phyloP scores from a whole-genome alignment of 2,797 vertebrate species.

The Thaleichthys pacificus region DNA sequence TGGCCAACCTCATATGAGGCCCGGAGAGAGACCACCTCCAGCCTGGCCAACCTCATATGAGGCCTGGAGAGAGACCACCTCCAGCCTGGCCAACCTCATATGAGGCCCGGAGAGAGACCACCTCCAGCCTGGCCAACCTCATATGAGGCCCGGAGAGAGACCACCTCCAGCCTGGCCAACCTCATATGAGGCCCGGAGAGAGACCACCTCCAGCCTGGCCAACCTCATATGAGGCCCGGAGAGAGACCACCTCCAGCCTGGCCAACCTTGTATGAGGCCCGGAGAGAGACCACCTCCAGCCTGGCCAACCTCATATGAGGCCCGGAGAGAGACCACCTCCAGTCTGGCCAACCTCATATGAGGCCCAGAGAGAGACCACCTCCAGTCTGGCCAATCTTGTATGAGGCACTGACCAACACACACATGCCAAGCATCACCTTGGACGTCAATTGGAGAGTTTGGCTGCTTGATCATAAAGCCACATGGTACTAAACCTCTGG shows the following conservation, averaged over 20 bases:
- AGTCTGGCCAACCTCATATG: slow-evolving; percentile 94
- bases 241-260: slow-evolving; percentile 84
- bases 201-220: slow-evolving; percentile 88
- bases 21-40: slow-evolving; percentile 78
- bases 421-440: too few relatives aligned
- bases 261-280: slow-evolving; percentile 89
- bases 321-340: slow-evolving; percentile 73
- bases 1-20: slow-evolving; percentile 90
- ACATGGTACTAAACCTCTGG: too few relatives aligned
- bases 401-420: slow-evolving; percentile 59
- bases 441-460: too few relatives aligned
- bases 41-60: slow-evolving; percentile 94
- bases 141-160: slow-evolving; percentile 87
- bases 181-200: slow-evolving; percentile 80
- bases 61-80: slow-evolving; percentile 67
- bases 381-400: slow-evolving; percentile 95
- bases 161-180: slow-evolving; percentile 93
- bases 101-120: slow-evolving; percentile 83
- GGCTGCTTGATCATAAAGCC: too few relatives aligned
- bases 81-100: slow-evolving; percentile 93
- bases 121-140: slow-evolving; percentile 93
- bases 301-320: slow-evolving; percentile 91
- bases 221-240: slow-evolving; percentile 84
- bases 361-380: slow-evolving; percentile 81
- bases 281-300: slow-evolving; percentile 80